Evolutionary conservation across 1,140 invertebrate genomes (phyloP), one percentile per base, ranked within the genome.

Genomic region (Drosophila orena): DNA sequence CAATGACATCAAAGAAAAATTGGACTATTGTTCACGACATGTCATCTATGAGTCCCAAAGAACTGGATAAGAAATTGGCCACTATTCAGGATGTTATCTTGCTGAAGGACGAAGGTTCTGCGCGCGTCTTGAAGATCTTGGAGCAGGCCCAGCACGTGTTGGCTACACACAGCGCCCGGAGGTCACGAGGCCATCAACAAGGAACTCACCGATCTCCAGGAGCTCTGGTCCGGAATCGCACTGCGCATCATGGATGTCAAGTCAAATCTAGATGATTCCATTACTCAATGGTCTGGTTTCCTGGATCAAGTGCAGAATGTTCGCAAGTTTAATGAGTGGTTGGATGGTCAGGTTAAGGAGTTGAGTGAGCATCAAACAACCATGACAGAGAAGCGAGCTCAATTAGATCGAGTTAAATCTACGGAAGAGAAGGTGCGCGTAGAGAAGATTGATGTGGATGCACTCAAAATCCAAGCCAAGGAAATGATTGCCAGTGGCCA

Each of bases 381-480:
- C 0, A 95, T 97, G 93, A 94, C 95, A 0, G 97, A 98, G 89
- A 98, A 98, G 90, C 94, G 96, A 60, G 94, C 94, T 11, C 97
- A 98, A 91, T 91, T 98, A 11, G 97, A 98, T 90, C 94, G 96
- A 76, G 95, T 98, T 11, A 98, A 97, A 92, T 95, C 94, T 64
- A 93, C 98, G 0, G 97, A 98, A 92, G 97, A 98, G 91, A 98
- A 97, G 93, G 95, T 97, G 4, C 94, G 96, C 6, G 97, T 97
- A 91, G 98, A 99, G 88, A 97, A 97, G 79, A 96, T 98, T 73
- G 98, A 98, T 90, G 97, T 99, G 4, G 97, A 98, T 75, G 95
- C 95, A 58, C 92, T 99, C 22, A 98, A 97, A 93, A 93, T 94
- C 12, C 97, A 98, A 92, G 96, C 97, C 4, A 94, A 94, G n/a